Conservation (phyloP, 2,888 invertebrate genomes). For the Neoaliturus tenellus region DNA sequence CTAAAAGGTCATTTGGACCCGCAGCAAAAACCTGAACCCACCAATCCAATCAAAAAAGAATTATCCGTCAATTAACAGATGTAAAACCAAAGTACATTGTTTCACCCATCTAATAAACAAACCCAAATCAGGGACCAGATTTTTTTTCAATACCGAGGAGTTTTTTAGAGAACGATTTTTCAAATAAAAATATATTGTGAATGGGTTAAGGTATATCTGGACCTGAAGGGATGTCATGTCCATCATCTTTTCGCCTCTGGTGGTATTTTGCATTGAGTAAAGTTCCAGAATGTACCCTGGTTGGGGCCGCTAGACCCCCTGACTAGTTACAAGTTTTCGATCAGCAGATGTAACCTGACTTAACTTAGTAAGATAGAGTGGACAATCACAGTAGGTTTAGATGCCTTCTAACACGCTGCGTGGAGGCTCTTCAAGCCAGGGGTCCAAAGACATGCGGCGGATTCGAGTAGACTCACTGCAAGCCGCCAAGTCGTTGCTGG, state of each 20-base stretch:
- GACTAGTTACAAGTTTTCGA: constrained; percentile 8
- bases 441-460: constrained; percentile 73
- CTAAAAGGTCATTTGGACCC: constrained; percentile 1
- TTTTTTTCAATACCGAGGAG: neutral
- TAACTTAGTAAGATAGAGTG: neutral
- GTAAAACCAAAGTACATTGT: neutral
- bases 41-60: neutral
- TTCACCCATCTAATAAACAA: neutral
- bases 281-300: neutral
- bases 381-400: neutral
- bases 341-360: neutral
- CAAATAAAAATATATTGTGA: neutral
- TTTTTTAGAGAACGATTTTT: neutral
- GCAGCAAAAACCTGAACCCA: constrained; percentile 3
- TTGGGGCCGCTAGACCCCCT: neutral
- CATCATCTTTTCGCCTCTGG: neutral
- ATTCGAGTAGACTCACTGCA: constrained; percentile 73
- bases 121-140: neutral
- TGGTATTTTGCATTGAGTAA: neutral
- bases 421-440: constrained; percentile 67
- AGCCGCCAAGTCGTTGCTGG: constrained; percentile 75
- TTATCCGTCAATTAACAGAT: neutral
- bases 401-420: constrained; percentile 46
- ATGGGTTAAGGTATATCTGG: neutral
- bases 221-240: neutral